Evolutionary conservation across 2,888 invertebrate species (phyloP).

Genomic region (Lasioglossum marginatum): DNA sequence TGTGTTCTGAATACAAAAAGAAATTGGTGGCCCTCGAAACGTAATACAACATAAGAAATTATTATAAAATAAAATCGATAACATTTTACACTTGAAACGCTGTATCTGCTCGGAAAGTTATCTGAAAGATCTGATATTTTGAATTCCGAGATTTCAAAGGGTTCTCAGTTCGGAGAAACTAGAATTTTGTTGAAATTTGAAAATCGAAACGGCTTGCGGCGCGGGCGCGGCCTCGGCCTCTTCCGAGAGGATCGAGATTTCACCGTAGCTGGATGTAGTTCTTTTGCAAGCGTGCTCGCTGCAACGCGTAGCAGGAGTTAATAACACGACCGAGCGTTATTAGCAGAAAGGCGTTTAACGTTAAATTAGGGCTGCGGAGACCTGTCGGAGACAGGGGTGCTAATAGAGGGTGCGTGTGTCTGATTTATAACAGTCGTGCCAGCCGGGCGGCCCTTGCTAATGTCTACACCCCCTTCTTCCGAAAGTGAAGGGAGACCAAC

Average conservation of each 20-base stretch:
- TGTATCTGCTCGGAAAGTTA: no score
- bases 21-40: no score
- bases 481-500: slow-evolving; percentile 63
- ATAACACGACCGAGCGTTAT: slow-evolving; percentile 76
- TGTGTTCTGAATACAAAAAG: no score
- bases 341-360: slow-evolving; percentile 79
- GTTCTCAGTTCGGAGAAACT: no score
- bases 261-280: slow-evolving; percentile 15
- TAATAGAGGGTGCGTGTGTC: slow-evolving; percentile 82
- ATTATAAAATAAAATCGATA: no score
- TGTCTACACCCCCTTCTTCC: slow-evolving; percentile 60
- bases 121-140: no score
- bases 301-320: slow-evolving; percentile 58
- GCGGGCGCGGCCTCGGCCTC: no score
- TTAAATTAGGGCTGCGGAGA: slow-evolving; percentile 79
- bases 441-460: slow-evolving; percentile 67
- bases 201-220: no score
- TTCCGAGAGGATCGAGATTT: not conserved
- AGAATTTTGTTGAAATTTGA: no score
- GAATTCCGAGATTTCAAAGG: no score
- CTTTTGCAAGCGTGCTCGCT: not conserved
- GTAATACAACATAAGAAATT: no score
- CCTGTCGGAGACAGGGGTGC: slow-evolving; percentile 79
- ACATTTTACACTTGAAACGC: no score
- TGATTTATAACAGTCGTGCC: slow-evolving; percentile 79